These are phyloP conservation scores for Pyrrhia umbra DNA, from an alignment of 2,888 invertebrate genomes.

Conservation along the genomic window DNA sequence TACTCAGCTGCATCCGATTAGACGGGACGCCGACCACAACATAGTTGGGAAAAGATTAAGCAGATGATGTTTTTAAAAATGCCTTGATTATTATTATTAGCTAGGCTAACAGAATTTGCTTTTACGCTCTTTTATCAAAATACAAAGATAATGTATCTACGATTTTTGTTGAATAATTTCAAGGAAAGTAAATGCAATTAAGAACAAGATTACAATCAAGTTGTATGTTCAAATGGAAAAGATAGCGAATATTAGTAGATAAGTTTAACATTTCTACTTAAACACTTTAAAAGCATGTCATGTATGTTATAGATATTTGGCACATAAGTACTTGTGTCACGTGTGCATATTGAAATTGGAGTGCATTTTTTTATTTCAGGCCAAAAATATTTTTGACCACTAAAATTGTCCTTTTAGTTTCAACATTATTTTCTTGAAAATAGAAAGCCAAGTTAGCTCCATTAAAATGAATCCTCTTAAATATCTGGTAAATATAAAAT, in stretches of 20 bases:
- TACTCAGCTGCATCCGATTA: too few relatives aligned
- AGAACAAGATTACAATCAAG: slow-evolving; percentile 33
- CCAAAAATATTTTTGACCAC: too few relatives aligned
- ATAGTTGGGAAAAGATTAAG: neutral
- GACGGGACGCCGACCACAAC: neutral
- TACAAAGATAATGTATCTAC: neutral
- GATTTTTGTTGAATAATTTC: slow-evolving; percentile 19
- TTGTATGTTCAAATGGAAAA: slow-evolving; percentile 29
- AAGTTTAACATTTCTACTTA: slow-evolving; percentile 31
- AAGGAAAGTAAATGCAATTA: slow-evolving; percentile 43
- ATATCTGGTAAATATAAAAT: too few relatives aligned
- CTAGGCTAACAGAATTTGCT: neutral
- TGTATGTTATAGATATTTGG: neutral
- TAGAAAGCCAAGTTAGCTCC: too few relatives aligned
- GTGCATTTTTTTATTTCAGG: neutral
- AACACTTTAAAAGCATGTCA: slow-evolving; percentile 19
- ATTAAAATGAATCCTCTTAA: too few relatives aligned
- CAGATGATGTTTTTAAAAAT: neutral
- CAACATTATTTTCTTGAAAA: too few relatives aligned
- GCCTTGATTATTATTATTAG: too few relatives aligned
- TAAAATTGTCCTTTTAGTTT: too few relatives aligned
- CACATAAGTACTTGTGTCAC: too few relatives aligned
- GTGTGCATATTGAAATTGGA: neutral
- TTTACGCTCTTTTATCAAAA: neutral
- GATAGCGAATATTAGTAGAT: slow-evolving; percentile 44